These are phyloP conservation scores for Schlechtendalia chinensis DNA, from an alignment of 1,140 invertebrate genomes.

Conservation along the genomic window DNA sequence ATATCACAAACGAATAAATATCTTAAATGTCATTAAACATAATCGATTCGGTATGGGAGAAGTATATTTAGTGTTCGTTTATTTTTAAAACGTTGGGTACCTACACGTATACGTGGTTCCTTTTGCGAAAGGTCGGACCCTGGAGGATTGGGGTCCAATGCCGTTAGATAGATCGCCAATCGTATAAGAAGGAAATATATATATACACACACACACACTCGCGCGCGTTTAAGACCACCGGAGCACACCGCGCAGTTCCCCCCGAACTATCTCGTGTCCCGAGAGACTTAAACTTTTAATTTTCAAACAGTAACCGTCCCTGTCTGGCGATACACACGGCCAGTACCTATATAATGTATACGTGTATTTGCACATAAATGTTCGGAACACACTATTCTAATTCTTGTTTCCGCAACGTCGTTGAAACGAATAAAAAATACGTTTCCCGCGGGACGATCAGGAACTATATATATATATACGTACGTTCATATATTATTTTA, in stretches of 20 bases:
- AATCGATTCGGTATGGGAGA: no score
- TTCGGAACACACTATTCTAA: constrained; percentile 34
- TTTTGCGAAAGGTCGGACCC: background rate
- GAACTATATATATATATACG: background rate
- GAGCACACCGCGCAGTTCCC: background rate
- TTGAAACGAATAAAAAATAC: constrained; percentile 36
- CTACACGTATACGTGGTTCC: background rate
- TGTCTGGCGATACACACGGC: background rate
- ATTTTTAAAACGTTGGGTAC: constrained; percentile 8
- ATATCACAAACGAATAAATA: no score
- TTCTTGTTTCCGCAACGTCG: constrained; percentile 4
- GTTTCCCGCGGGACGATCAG: constrained; percentile 25
- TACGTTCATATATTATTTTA: background rate
- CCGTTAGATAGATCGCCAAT: constrained; percentile 28
- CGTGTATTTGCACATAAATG: background rate
- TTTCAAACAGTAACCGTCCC: constrained; percentile 39
- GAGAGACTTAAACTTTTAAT: constrained; percentile 37
- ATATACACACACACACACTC: no score
- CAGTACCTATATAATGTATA: background rate
- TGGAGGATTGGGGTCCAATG: constrained; percentile 10
- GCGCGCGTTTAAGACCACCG: constrained; percentile 15
- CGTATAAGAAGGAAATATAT: constrained; percentile 13
- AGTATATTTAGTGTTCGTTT: background rate
- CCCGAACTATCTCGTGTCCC: background rate
- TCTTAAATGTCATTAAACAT: no score